Evolutionary conservation across 2,113 vertebrate species (phyloP), one percentile per base, ranked within the genome.

Genomic region (Coryphaenoides rupestris): DNA sequence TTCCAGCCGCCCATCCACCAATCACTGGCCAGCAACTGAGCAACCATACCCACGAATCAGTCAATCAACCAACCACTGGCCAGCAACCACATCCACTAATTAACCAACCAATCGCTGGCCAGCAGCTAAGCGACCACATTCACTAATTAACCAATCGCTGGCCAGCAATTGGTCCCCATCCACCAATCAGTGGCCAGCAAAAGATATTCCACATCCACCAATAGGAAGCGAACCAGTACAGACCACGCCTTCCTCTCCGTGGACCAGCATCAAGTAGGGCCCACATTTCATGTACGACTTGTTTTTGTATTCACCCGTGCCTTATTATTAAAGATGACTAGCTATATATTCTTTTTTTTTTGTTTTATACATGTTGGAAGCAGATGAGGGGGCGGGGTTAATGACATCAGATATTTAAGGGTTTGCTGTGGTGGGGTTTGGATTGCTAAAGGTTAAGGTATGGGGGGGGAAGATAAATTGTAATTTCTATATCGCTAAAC

Each of bases 1-100:
- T 99, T 99, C 86, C 97, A 99, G 86, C 96, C 97, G 0, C 97
- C 97, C 0, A 99, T 99, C 63, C 97, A 99, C 80, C 97, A 99
- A 79, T 99, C 97, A 0, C 91, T 99, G 23, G 96, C 97, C 84
- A 96, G 96, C 89, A 98, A 92, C 90, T 99, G 85, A 91, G 73
- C 53, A 24, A 21, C 57, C 28, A n/a, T n/a, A n/a, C n/a, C n/a
- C n/a, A n/a, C n/a, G n/a, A n/a, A n/a, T 45, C 40, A 5, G 13
- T 13, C 40, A 33, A 45, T 49, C 24, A 3, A 23, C 10, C 60
- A 19, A 55, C 1, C 1, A 33, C 21, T 64, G 66, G 76, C 76
- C 80, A 73, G 64, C 21, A 10, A 40, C 33, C 33, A 40, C 97
- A 99, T 86, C 96, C 97, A 0, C 97, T 96, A 0, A 99, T 99